phyloP scores from a whole-genome alignment of 2,113 vertebrate genomes.

The Proterorhinus semilunaris region DNA sequence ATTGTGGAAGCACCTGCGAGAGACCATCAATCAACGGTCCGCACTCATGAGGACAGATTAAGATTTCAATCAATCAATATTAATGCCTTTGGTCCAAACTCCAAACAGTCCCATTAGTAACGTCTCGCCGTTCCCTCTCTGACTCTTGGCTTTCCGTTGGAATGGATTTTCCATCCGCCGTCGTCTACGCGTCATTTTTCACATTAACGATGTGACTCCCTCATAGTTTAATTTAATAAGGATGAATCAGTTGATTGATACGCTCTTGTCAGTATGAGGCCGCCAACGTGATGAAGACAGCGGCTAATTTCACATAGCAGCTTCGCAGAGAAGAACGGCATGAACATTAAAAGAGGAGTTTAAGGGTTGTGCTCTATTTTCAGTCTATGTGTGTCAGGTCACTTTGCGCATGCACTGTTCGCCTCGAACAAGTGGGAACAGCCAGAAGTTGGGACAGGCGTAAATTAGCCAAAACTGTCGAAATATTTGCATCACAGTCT shows the following conservation, averaged over 20 bases:
- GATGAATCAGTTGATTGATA: constrained; percentile 69
- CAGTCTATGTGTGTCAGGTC: no score
- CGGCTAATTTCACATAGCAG: constrained; percentile 61
- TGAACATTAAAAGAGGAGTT: constrained; percentile 6
- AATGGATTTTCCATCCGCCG: constrained; percentile 61
- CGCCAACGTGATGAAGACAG: constrained; percentile 54
- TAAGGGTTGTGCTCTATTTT: no score
- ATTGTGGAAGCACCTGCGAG: constrained; percentile 7
- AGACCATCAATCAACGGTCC: constrained; percentile 1
- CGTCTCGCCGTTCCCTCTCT: constrained; percentile 36
- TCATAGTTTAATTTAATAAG: constrained; percentile 64
- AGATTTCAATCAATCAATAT: constrained; percentile 44
- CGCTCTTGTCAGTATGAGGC: constrained; percentile 48
- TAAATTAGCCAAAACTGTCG: no score
- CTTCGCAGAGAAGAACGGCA: constrained; percentile 16
- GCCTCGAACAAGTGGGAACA: no score
- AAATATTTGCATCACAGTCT: no score
- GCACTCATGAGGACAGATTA: constrained; percentile 31
- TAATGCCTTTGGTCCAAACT: constrained; percentile 51
- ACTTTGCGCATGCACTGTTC: no score
- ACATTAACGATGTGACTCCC: constrained; percentile 65
- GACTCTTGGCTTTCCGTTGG: constrained; percentile 47
- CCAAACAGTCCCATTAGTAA: constrained; percentile 50
- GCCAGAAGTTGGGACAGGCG: no score
- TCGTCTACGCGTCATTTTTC: constrained; percentile 55